Base-by-base conservation (phyloP, 2,888 invertebrate genomes). In the Megalurothrips usitatus region DNA sequence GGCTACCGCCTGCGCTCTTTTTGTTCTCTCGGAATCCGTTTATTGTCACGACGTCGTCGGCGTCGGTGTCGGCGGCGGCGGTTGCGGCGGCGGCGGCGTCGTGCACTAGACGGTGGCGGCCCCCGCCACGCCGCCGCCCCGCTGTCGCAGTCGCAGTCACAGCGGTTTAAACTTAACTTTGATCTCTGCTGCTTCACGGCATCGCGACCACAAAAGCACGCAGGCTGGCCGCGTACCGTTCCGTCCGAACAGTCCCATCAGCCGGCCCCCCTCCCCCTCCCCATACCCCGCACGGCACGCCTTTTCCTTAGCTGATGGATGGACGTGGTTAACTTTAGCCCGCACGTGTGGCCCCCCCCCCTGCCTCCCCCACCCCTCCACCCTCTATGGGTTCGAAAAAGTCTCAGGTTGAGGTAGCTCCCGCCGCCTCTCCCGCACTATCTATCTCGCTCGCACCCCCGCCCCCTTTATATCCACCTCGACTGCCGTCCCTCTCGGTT, bases 151-250 rank as follows among this genome's bases (percentile, higher is more conserved):
- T 43, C 23, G 10, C 23, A 12, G 68, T 75, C 68, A 26, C 10
- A 26, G 68, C 68, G 68, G 68, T 11, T 75, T 75, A 26, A 75
- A 75, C 23, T 75, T 75, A 75, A 75, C 68, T 75, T 75, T 75
- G 68, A 75, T 75, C 68, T 75, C 68, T n/a, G 19, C 58, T n/a
- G 14, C 68, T 75, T 75, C 68, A 75, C 68, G 68, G 68, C 26
- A 75, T 75, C 68, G 68, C 68, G 68, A 75, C 23, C 68, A 75
- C 68, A 75, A 75, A 75, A 58, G 58, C 58, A 14, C 19, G n/a
- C n/a, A 19, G 14, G 58, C 58, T 58, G 58, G 6, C 14, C 68
- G 58, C 68, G 10, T 11, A 11, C 0, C 68, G 68, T 75, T 75
- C 68, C 68, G 68, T 26, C 23, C 68, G 23, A 75, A n/a, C 68